Percentiles rank a stretch among this genome's conserved stretches.
phyloP scores from a whole-genome alignment of 2,797 vertebrate species.

The Lacerta bilineata region DNA sequence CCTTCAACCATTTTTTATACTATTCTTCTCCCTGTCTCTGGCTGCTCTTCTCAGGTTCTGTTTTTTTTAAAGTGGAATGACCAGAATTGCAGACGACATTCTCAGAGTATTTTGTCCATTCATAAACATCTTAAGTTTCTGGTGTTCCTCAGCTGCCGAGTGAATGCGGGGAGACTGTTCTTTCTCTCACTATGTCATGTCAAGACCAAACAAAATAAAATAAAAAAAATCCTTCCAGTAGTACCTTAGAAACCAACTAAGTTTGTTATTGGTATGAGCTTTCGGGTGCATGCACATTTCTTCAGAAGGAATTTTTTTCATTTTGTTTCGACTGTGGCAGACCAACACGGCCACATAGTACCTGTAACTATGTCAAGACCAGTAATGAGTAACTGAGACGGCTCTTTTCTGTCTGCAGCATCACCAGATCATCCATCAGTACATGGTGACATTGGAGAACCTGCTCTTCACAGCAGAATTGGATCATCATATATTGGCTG shows the following conservation, averaged over 20 bases:
- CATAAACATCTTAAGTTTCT: background rate
- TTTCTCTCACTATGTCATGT: background rate
- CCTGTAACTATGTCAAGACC: background rate
- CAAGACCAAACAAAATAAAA: background rate
- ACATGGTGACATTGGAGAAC: constrained; percentile 98
- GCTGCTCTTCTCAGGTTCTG: background rate
- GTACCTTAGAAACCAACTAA: no score
- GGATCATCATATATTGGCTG: constrained; percentile 96
- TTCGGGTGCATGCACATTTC: no score
- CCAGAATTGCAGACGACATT: background rate
- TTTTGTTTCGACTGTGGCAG: no score
- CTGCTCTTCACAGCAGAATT: constrained; percentile 97
- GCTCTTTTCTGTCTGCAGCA: constrained; percentile 83
- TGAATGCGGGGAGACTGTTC: background rate
- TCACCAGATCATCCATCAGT: constrained; percentile 97
- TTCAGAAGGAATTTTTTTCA: no score
- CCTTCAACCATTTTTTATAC: no score
- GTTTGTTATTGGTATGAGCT: no score
- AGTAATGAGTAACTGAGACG: constrained; percentile 10
- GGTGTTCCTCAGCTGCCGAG: background rate
- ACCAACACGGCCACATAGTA: no score
- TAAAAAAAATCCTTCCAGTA: no score
- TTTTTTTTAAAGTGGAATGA: background rate
- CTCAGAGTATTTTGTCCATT: no score
- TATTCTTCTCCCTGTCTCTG: background rate